These are phyloP conservation scores for Colaptes auratus DNA, from an alignment of 2,113 vertebrate genomes.

Conservation along the genomic window DNA sequence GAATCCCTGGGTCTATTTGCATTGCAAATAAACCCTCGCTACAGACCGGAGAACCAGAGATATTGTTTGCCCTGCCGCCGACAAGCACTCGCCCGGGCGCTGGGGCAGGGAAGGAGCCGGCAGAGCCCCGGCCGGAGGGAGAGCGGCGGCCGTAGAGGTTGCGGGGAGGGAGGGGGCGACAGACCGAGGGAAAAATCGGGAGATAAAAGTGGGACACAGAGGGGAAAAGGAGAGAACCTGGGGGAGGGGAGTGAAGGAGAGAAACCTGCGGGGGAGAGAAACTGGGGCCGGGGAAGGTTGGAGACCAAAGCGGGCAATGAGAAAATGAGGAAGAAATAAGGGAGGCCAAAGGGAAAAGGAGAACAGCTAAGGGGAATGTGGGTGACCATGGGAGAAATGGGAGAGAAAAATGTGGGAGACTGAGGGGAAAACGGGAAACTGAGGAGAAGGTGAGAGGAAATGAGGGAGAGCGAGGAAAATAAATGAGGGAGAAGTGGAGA, in stretches of 20 bases:
- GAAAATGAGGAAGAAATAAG: neutral
- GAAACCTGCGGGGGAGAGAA: neutral
- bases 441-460: neutral
- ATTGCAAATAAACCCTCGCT: neutral
- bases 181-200: neutral
- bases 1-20: neutral
- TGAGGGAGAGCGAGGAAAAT: neutral
- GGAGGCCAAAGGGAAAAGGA: neutral
- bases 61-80: neutral
- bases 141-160: neutral
- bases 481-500: neutral
- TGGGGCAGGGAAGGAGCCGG: neutral
- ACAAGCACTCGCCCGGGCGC: neutral
- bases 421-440: neutral
- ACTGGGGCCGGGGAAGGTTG: neutral
- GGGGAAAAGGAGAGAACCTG: neutral
- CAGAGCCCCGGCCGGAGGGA: neutral
- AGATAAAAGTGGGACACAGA: too few relatives aligned
- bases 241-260: neutral
- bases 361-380: neutral
- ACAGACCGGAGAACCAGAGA: neutral
- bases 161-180: neutral
- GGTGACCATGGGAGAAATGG: neutral
- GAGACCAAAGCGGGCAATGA: neutral
- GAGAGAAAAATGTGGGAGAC: neutral